These are phyloP conservation scores for Cebus imitator DNA, from an alignment of 2,113 vertebrate genomes.

Conservation along the genomic window DNA sequence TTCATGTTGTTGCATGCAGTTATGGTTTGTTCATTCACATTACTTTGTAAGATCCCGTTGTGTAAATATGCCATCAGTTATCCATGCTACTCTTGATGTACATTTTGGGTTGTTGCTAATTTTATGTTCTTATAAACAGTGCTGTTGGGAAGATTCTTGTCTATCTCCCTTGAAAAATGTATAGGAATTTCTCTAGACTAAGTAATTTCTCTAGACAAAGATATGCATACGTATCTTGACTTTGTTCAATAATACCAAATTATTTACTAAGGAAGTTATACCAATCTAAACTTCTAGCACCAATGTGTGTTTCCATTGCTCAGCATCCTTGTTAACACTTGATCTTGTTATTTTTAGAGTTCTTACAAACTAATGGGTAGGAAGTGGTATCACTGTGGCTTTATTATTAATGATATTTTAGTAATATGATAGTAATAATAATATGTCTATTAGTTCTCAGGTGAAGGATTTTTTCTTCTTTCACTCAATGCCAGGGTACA, in stretches of 20 bases:
- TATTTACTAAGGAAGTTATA: not conserved
- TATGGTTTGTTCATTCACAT: not conserved
- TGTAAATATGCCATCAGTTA: not conserved
- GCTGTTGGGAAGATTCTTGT: not conserved
- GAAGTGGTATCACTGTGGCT: not conserved
- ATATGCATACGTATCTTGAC: not conserved
- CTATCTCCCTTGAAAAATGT: not conserved
- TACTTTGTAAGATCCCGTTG: not conserved
- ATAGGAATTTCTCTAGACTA: slow-evolving; percentile 17
- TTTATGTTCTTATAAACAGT: not conserved
- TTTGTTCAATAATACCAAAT: slow-evolving; percentile 14
- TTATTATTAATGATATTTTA: slow-evolving; percentile 36
- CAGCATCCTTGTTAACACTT: not conserved
- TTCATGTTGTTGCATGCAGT: not conserved
- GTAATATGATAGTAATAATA: not conserved
- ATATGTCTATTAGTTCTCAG: not conserved
- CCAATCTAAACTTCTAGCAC: not conserved
- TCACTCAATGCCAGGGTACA: not conserved
- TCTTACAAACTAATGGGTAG: not conserved
- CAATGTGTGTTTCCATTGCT: not conserved
- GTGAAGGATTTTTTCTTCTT: not conserved
- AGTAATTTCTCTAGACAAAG: slow-evolving; percentile 50
- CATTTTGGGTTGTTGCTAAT: not conserved
- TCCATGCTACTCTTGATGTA: not conserved
- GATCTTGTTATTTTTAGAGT: not conserved